Evolutionary conservation across 1,140 invertebrate species (phyloP).

Genomic region (Dysdera silvatica): DNA sequence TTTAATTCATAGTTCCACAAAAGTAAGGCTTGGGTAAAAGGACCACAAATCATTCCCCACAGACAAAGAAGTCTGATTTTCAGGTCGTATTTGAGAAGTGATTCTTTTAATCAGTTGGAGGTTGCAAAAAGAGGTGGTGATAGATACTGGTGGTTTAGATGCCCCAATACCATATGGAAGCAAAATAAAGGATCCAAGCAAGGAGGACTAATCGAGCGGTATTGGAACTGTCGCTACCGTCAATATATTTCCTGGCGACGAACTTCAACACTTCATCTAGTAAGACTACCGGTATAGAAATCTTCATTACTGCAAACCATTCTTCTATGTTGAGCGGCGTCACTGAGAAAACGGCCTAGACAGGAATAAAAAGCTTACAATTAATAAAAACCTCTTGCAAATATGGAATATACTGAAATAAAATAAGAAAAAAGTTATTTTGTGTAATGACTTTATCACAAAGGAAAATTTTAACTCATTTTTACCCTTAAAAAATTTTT

Average conservation of each 20-base stretch:
- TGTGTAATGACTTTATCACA: neutral
- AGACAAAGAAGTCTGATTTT: no score
- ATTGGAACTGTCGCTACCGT: conserved; percentile 52
- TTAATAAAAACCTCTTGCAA: neutral
- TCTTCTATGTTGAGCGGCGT: conserved; percentile 86
- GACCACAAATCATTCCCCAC: no score
- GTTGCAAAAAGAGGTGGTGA: no score
- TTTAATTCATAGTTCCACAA: no score
- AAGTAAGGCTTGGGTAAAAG: no score
- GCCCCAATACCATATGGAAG: conserved; percentile 34
- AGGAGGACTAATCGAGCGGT: conserved; percentile 34
- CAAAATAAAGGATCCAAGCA: conserved; percentile 38
- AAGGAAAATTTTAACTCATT: neutral
- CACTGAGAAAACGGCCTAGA: conserved; percentile 98
- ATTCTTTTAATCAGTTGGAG: no score
- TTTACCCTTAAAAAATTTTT: no score
- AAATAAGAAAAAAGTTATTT: conserved; percentile 30
- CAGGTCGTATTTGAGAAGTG: no score
- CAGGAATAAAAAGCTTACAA: neutral
- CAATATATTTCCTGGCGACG: conserved; percentile 92
- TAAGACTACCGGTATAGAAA: conserved; percentile 97
- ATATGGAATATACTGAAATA: conserved; percentile 29
- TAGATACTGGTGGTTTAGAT: no score
- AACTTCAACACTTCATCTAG: conserved; percentile 99
- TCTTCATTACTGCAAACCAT: conserved; percentile 99